Conservation (phyloP, 1,140 invertebrate genomes). For the Drosophila sproati region DNA sequence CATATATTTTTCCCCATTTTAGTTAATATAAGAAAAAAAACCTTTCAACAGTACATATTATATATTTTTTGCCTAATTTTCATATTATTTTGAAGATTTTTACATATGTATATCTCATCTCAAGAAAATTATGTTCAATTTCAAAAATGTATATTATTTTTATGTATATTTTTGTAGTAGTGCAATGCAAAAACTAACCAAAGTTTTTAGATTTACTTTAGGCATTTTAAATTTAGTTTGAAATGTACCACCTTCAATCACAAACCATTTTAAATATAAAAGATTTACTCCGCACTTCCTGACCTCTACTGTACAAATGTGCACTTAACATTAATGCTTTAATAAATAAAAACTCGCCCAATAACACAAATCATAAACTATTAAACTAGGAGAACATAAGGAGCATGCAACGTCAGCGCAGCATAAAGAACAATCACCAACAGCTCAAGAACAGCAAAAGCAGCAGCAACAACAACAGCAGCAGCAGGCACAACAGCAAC, state of each 20-base stretch:
- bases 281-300: not conserved
- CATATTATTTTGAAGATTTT: too few species aligned
- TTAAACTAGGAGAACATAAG: slow-evolving; percentile 65
- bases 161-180: too few species aligned
- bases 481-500: slow-evolving; percentile 40
- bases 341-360: slow-evolving; percentile 18
- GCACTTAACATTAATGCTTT: slow-evolving; percentile 5
- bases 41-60: too few species aligned
- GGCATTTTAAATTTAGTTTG: too few species aligned
- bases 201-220: too few species aligned
- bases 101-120: too few species aligned
- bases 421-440: slow-evolving; percentile 37
- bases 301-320: slow-evolving; percentile 1
- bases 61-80: too few species aligned
- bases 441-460: slow-evolving; percentile 41
- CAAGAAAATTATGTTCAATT: too few species aligned
- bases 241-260: not conserved
- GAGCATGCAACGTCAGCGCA: slow-evolving; percentile 70
- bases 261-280: not conserved
- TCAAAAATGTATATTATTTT: too few species aligned
- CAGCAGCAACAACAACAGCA: slow-evolving; percentile 36
- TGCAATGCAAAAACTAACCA: too few species aligned
- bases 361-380: slow-evolving; percentile 28
- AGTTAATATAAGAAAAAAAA: too few species aligned
- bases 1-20: not conserved